A percentile compares a stretch with the other conserved stretches of the same genome.
phyloP scores from a whole-genome alignment of 2,797 vertebrate genomes.

The Sebastes kiyomatsui region DNA sequence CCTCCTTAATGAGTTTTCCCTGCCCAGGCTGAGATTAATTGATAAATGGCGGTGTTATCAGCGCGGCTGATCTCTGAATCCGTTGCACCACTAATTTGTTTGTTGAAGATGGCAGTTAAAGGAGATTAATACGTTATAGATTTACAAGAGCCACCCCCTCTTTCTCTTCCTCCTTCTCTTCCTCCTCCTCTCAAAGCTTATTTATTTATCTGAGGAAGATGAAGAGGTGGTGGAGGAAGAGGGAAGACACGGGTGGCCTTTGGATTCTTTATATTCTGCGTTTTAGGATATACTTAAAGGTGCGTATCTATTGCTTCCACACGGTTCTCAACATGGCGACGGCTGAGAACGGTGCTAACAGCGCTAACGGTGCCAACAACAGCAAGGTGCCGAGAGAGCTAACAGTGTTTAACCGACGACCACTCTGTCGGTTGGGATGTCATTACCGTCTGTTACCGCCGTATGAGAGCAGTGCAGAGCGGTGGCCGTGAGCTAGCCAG shows the following conservation, averaged over 20 bases:
- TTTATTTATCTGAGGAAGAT: conserved; percentile 44
- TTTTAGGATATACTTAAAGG: neutral
- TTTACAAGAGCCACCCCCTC: conserved; percentile 58
- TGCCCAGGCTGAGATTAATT: conserved; percentile 81
- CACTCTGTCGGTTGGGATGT: no score
- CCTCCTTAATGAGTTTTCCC: conserved; percentile 82
- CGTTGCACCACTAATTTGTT: conserved; percentile 83
- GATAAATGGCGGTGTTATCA: conserved; percentile 81
- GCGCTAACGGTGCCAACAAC: no score
- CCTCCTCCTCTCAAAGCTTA: conserved; percentile 35
- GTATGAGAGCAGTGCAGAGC: no score
- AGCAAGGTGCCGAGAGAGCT: no score
- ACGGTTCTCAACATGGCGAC: neutral
- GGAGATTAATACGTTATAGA: conserved; percentile 82
- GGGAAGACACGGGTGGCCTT: neutral
- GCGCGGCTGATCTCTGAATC: conserved; percentile 79
- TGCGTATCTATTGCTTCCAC: neutral
- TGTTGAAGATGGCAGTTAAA: conserved; percentile 83
- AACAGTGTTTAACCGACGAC: no score
- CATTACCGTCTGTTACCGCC: no score
- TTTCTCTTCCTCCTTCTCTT: conserved; percentile 14
- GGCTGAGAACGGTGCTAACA: no score
- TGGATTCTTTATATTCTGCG: neutral
- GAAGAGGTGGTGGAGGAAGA: conserved; percentile 21
- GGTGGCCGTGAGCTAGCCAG: no score